phyloP scores from a whole-genome alignment of 30 jellyfish, hydroid and myxozoan genomes.

The Haliclystus octoradiatus region DNA sequence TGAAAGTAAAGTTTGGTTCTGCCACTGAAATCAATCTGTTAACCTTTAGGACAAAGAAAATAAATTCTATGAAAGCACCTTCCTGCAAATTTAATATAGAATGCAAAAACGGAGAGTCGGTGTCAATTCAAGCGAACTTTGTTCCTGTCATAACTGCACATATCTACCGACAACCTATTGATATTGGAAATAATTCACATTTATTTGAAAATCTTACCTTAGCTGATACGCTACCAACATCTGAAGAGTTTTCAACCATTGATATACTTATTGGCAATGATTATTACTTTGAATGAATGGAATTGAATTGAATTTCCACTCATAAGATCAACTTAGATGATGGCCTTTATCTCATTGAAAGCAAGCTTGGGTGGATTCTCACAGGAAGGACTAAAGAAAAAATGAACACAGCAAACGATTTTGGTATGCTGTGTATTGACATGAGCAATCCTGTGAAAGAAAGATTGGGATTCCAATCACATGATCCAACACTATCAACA shows the following conservation, averaged over 20 bases:
- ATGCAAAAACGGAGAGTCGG: slow-evolving; percentile 5
- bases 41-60: slow-evolving; percentile 6
- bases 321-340: too few species aligned
- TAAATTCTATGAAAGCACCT: not conserved
- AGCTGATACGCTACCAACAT: slow-evolving; percentile 23
- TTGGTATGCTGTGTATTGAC: too few species aligned
- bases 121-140: slow-evolving; percentile 15
- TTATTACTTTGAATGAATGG: too few species aligned
- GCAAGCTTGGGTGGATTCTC: slow-evolving; percentile 25
- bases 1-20: slow-evolving; percentile 7
- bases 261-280: slow-evolving; percentile 30
- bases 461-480: not conserved
- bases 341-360: too few species aligned
- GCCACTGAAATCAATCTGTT: not conserved
- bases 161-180: slow-evolving; percentile 14
- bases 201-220: not conserved
- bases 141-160: slow-evolving; percentile 9
- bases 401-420: slow-evolving; percentile 1
- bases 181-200: not conserved
- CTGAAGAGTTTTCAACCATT: slow-evolving; percentile 6
- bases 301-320: too few species aligned
- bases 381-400: slow-evolving; percentile 20
- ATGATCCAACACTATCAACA: not conserved
- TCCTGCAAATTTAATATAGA: not conserved
- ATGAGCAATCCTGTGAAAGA: slow-evolving; percentile 5